Evolutionary conservation across 2,113 vertebrate genomes (phyloP), one percentile per base, ranked within the genome.

Genomic region (Piliocolobus tephrosceles): DNA sequence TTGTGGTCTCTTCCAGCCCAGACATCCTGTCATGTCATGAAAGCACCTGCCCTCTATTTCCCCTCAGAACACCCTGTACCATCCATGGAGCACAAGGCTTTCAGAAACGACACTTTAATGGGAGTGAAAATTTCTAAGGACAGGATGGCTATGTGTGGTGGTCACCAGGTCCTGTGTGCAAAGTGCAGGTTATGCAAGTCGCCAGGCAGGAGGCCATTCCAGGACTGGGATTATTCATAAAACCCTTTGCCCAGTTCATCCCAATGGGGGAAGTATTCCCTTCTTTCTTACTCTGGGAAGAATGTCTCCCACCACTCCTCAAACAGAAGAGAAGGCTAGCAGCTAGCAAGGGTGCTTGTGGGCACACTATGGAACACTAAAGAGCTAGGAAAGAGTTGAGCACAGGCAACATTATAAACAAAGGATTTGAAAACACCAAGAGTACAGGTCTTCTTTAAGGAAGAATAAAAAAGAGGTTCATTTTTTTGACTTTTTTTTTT

Each of bases 301-400:
- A 52, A 27, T 27, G 43, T 85, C 92, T 89, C 85, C 79, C 76
- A 40, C 40, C 97, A 73, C 81, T 91, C 89, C 94, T 95, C 96
- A 92, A 95, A 81, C 73, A 97, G 97, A 97, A 96, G 4, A 82
- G 92, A 98, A 98, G 97, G 96, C 50, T 92, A 97, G 98, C 82
- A 64, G 87, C 32, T 93, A 96, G 98, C 86, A 82, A 81, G 81
- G 23, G 70, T 98, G 83, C 30, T 90, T 80, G 0, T 14, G 30
- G 27, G 93, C 91, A 92, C 64, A 80, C 75, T 81, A 57, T 76
- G 73, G 64, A 97, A 98, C 97, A 96, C 91, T 32, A 91, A 93
- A 94, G 25, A 93, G 2, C 95, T 8, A 90, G 52, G 64, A 58
- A 92, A 95, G 58, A 13, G 76, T 25, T 75, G 38, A 88, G 88